A percentile compares a stretch with the other conserved stretches of the same genome.
These are phyloP conservation scores for Nemotelus nigrinus DNA, from an alignment of 2,888 invertebrate species.

Conservation along the genomic window DNA sequence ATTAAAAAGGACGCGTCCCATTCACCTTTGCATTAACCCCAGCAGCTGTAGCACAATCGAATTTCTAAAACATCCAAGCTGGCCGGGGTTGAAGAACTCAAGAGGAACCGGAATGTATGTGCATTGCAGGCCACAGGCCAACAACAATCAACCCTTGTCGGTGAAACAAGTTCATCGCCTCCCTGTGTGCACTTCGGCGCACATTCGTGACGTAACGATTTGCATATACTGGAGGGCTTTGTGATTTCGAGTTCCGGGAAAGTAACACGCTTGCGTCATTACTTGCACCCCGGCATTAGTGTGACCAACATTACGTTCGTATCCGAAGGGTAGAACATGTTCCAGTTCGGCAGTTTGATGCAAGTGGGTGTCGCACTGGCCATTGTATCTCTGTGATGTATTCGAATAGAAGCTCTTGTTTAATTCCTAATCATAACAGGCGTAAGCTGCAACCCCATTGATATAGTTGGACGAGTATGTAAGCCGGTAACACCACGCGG, in stretches of 20 bases:
- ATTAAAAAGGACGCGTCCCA: neutral
- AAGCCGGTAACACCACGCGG: slow-evolving; percentile 15
- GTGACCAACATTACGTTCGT: neutral
- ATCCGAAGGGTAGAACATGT: no score
- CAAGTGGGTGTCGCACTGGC: no score
- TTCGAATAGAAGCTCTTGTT: no score
- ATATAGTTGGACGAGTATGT: no score
- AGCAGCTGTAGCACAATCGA: neutral
- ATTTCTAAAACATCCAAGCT: neutral
- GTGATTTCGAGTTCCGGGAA: slow-evolving; percentile 31
- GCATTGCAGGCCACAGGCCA: slow-evolving; percentile 6
- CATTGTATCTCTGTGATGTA: no score
- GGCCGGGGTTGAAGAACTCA: slow-evolving; percentile 2
- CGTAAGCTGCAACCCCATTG: no score
- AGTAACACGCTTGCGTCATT: slow-evolving; percentile 37
- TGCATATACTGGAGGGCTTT: slow-evolving; percentile 32
- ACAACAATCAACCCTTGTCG: slow-evolving; percentile 24
- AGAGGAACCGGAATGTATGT: neutral
- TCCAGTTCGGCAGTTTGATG: no score
- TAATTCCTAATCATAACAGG: no score
- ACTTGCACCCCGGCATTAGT: neutral
- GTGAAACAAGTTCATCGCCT: slow-evolving; percentile 26
- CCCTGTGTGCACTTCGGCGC: slow-evolving; percentile 36
- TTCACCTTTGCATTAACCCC: neutral
- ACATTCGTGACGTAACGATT: slow-evolving; percentile 37